Evolutionary conservation across 2,113 vertebrate species (phyloP).

Genomic region (Pollimyrus isidori): DNA sequence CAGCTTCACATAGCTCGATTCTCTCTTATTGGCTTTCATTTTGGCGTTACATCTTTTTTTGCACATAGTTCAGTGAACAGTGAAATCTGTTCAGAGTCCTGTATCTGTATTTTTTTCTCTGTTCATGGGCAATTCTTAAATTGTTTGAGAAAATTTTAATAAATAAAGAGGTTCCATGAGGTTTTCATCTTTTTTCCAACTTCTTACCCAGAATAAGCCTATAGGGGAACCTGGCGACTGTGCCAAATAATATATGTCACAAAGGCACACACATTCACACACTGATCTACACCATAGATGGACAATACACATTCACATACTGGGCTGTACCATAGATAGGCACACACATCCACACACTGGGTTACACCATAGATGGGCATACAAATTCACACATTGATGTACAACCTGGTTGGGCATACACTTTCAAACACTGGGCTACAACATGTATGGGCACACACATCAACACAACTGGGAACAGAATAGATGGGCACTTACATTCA

Average conservation of each 20-base stretch:
- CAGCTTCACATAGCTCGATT: neutral
- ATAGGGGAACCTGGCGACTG: neutral
- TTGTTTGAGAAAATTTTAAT: neutral
- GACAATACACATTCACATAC: too few relatives aligned
- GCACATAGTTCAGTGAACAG: neutral
- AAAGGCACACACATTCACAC: neutral
- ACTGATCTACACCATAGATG: neutral
- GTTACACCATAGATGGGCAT: neutral
- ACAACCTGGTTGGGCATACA: neutral
- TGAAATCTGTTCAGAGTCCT: neutral
- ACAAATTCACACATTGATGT: neutral
- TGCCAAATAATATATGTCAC: neutral
- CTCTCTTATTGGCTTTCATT: neutral
- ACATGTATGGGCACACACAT: too few relatives aligned
- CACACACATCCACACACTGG: neutral
- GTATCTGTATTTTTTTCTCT: neutral
- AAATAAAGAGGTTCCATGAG: neutral
- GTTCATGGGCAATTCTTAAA: neutral
- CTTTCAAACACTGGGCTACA: too few relatives aligned
- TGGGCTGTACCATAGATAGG: too few relatives aligned
- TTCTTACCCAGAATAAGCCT: neutral
- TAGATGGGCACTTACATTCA: too few relatives aligned
- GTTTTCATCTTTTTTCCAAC: neutral
- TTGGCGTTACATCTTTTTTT: neutral
- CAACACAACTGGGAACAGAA: neutral